These are phyloP conservation scores for Scaptomyza polygonia DNA, from an alignment of 2,888 invertebrate genomes.

Conservation along the genomic window DNA sequence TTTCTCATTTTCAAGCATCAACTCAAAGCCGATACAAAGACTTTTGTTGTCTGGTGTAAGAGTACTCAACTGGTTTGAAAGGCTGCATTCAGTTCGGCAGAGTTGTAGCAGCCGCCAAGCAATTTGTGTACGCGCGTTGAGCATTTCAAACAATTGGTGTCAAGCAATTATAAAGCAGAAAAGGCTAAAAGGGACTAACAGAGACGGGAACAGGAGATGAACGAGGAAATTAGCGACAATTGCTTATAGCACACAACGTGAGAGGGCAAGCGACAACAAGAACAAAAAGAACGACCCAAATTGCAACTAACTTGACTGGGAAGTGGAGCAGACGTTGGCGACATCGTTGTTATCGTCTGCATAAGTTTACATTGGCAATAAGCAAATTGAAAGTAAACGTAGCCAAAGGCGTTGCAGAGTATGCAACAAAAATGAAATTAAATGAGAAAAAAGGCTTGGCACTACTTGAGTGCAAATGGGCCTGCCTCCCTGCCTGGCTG, in stretches of 20 bases:
- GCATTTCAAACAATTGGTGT: conserved; percentile 80
- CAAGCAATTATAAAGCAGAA: conserved; percentile 70
- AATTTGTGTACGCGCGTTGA: conserved; percentile 70
- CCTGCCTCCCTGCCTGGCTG: conserved; percentile 22
- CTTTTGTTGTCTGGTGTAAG: conserved; percentile 41
- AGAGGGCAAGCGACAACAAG: conserved; percentile 7
- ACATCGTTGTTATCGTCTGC: conserved; percentile 65
- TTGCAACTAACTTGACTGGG: conserved; percentile 65
- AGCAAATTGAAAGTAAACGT: conserved; percentile 69
- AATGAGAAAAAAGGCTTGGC: conserved; percentile 25
- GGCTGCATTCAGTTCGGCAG: conserved; percentile 28
- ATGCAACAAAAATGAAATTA: conserved; percentile 47
- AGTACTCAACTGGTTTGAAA: conserved; percentile 52
- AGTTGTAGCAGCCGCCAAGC: conserved; percentile 49
- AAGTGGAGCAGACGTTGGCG: conserved; percentile 58
- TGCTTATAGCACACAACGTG: conserved; percentile 38
- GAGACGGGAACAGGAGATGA: conserved; percentile 4
- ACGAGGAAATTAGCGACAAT: conserved; percentile 72
- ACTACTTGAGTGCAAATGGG: conserved; percentile 13
- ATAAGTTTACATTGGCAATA: conserved; percentile 69
- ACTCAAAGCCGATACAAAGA: neutral
- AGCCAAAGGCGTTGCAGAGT: conserved; percentile 47
- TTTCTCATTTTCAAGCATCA: neutral
- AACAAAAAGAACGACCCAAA: conserved; percentile 61
- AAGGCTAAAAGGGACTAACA: neutral